A percentile compares a stretch with the other conserved stretches of the same genome.
Evolutionary conservation across 2,888 invertebrate species (phyloP).

Genomic region (Volucella bombylans): DNA sequence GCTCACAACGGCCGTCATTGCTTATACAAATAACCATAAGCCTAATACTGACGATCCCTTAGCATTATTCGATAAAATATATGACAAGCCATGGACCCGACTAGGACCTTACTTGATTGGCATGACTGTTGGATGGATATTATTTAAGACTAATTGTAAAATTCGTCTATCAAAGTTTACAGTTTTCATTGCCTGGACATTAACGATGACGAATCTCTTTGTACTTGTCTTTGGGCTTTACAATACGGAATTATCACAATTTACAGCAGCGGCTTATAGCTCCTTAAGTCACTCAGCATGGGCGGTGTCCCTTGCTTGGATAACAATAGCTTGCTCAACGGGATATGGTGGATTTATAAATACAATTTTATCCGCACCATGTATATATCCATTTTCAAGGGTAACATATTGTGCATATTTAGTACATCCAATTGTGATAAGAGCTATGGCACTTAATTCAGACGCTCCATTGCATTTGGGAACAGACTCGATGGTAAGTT

Average conservation of each 20-base stretch:
- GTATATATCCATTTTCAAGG: constrained; percentile 92
- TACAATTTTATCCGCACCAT: constrained; percentile 88
- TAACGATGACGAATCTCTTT: constrained; percentile 86
- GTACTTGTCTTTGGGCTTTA: constrained; percentile 91
- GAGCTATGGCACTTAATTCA: constrained; percentile 90
- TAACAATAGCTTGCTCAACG: constrained; percentile 92
- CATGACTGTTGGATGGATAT: constrained; percentile 91
- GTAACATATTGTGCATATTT: constrained; percentile 94
- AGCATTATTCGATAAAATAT: constrained; percentile 93
- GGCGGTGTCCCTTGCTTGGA: constrained; percentile 91
- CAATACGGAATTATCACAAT: constrained; percentile 86
- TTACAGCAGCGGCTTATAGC: constrained; percentile 90
- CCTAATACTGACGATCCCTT: constrained; percentile 91
- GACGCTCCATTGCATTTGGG: constrained; percentile 92
- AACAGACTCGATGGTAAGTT: constrained; percentile 88
- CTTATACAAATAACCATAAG: constrained; percentile 90
- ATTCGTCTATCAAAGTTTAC: constrained; percentile 88
- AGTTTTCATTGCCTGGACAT: constrained; percentile 87
- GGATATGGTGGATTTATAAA: constrained; percentile 92
- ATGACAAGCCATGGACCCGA: constrained; percentile 94
- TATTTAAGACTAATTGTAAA: constrained; percentile 91
- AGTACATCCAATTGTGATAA: constrained; percentile 91
- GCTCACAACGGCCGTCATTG: constrained; percentile 90
- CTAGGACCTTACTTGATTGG: constrained; percentile 92
- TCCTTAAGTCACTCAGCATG: constrained; percentile 92